phyloP scores from a whole-genome alignment of 2,888 invertebrate genomes.

The Aleiodes alternator region DNA sequence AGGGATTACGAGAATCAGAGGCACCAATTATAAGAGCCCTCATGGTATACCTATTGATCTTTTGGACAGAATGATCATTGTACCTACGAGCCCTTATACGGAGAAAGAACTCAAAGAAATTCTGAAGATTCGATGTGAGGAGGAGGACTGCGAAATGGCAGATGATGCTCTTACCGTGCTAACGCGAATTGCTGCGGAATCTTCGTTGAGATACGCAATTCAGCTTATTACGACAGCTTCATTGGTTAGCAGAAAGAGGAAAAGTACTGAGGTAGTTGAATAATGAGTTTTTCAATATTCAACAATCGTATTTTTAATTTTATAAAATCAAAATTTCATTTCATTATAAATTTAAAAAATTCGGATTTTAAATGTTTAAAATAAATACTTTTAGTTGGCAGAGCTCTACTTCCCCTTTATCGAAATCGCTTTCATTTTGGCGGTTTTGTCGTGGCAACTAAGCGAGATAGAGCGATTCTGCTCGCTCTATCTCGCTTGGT shows the following conservation, averaged over 20 bases:
- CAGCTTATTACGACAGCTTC: constrained; percentile 97
- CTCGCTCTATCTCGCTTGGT: too few species aligned
- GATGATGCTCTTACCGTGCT: constrained; percentile 93
- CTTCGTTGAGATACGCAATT: constrained; percentile 96
- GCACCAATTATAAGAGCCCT: constrained; percentile 94
- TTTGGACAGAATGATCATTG: constrained; percentile 95
- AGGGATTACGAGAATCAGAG: constrained; percentile 95
- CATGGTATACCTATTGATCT: constrained; percentile 99
- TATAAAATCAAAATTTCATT: too few species aligned
- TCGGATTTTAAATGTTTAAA: too few species aligned
- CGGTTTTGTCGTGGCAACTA: too few species aligned
- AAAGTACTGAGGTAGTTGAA: constrained; percentile 84
- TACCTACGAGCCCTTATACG: constrained; percentile 91
- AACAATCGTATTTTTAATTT: too few species aligned
- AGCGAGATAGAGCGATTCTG: too few species aligned
- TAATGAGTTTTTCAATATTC: neutral
- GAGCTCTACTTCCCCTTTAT: too few species aligned
- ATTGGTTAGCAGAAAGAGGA: constrained; percentile 93
- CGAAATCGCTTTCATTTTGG: too few species aligned
- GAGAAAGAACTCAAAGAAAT: constrained; percentile 94
- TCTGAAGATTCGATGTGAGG: constrained; percentile 95
- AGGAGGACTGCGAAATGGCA: constrained; percentile 97
- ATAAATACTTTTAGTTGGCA: too few species aligned
- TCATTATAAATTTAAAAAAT: too few species aligned
- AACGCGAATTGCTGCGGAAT: constrained; percentile 94